Conservation (phyloP, 2,888 invertebrate genomes). For the Deroplatys truncata region DNA sequence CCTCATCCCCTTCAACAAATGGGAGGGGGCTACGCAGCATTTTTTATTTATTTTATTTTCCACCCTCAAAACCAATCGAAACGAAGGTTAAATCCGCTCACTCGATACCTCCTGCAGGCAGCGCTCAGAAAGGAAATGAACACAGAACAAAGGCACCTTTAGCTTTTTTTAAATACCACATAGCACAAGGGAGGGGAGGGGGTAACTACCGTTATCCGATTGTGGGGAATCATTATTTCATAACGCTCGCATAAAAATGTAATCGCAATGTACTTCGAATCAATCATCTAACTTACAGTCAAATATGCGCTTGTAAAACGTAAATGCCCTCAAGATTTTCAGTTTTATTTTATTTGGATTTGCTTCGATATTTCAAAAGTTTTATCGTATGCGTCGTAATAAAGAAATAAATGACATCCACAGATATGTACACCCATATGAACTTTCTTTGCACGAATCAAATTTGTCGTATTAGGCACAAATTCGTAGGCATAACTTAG, state of each 20-base stretch:
- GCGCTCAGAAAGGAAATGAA: not conserved
- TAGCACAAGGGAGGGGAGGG: not conserved
- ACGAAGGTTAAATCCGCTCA: not conserved
- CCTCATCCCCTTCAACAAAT: conserved; percentile 1
- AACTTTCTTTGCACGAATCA: no score
- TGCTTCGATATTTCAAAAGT: not conserved
- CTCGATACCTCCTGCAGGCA: not conserved
- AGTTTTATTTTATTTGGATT: not conserved
- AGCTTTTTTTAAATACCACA: not conserved
- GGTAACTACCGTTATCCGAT: not conserved
- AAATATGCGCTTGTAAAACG: not conserved
- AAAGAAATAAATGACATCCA: not conserved
- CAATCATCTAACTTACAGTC: not conserved
- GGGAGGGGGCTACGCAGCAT: not conserved
- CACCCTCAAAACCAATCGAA: not conserved
- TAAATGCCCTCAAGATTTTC: not conserved
- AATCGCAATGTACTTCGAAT: not conserved
- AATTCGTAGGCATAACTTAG: no score
- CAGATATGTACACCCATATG: not conserved
- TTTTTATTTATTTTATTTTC: not conserved
- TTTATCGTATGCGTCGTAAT: not conserved
- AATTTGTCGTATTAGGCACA: no score
- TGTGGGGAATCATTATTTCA: not conserved
- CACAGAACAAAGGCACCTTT: not conserved
- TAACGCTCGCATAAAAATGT: not conserved